Evolutionary conservation across 2,888 invertebrate species (phyloP).

Genomic region (Mayetiola destructor): DNA sequence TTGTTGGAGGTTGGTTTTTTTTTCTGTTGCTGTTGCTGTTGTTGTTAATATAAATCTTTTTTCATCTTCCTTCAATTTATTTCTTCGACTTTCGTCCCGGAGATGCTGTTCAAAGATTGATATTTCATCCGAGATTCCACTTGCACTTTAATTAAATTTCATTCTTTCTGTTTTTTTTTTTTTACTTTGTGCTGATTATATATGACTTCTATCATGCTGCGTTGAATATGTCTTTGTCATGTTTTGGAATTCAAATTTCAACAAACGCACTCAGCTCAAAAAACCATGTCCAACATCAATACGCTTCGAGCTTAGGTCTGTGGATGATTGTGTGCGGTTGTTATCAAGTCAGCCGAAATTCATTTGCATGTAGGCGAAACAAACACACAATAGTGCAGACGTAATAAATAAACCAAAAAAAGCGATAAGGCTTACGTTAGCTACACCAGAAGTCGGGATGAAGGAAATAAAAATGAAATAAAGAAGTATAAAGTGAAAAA

Average conservation of each 20-base stretch:
- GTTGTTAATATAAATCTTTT: background rate
- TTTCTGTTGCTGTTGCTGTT: too few species aligned
- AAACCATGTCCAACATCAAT: background rate
- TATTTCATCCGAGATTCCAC: too few species aligned
- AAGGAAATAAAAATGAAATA: background rate
- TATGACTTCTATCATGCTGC: slow-evolving; percentile 4
- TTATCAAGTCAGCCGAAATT: background rate
- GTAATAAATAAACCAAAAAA: background rate
- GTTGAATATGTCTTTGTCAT: slow-evolving; percentile 5
- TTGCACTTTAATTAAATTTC: too few species aligned
- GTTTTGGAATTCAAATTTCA: slow-evolving; percentile 3
- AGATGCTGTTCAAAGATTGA: too few species aligned
- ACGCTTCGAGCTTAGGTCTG: background rate
- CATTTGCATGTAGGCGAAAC: slow-evolving; percentile 12
- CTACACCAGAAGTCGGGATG: background rate
- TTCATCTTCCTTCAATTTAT: background rate
- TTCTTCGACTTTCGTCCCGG: background rate
- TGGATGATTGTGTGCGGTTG: background rate
- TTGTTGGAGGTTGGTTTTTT: too few species aligned
- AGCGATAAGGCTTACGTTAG: background rate
- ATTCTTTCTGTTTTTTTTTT: background rate
- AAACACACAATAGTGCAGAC: slow-evolving; percentile 10
- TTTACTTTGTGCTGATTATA: too few species aligned
- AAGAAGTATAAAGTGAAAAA: too few species aligned
- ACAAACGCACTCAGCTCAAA: background rate